Conservation (phyloP, 2,888 invertebrate species). For the Nebria brevicollis region DNA sequence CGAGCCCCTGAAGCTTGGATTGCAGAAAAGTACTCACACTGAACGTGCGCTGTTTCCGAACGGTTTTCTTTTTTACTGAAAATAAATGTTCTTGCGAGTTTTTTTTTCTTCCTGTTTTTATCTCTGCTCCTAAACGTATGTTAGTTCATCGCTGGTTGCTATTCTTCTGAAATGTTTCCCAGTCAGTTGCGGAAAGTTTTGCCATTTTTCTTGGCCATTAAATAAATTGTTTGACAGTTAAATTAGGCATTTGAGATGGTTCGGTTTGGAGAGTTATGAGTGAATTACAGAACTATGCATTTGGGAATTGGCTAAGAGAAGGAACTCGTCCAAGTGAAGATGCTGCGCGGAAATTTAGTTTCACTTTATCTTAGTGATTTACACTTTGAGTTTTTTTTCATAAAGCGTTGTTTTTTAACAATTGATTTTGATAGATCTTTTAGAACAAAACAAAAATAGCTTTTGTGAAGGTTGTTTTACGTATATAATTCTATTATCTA, state of each 20-base stretch:
- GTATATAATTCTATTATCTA: background rate
- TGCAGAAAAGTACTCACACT: slow-evolving; percentile 9
- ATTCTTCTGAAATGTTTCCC: background rate
- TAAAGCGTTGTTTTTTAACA: too few relatives aligned
- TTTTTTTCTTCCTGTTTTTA: background rate
- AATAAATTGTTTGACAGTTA: background rate
- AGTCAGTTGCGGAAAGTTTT: background rate
- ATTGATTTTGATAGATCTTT: too few relatives aligned
- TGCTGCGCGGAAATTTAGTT: background rate
- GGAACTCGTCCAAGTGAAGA: background rate
- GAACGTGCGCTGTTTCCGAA: slow-evolving; percentile 1
- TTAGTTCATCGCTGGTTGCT: background rate
- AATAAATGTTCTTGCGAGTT: background rate
- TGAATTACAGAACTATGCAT: background rate
- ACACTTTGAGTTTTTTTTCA: too few relatives aligned
- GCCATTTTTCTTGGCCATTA: background rate
- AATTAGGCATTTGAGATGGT: background rate
- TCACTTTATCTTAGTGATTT: background rate
- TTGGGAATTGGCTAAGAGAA: background rate
- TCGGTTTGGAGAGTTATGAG: background rate
- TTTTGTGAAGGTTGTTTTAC: background rate
- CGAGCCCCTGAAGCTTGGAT: background rate
- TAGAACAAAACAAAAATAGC: background rate
- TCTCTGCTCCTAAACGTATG: background rate
- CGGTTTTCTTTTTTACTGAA: slow-evolving; percentile 2